Conservation (phyloP, 2,888 invertebrate species). For the Bedellia somnulentella region DNA sequence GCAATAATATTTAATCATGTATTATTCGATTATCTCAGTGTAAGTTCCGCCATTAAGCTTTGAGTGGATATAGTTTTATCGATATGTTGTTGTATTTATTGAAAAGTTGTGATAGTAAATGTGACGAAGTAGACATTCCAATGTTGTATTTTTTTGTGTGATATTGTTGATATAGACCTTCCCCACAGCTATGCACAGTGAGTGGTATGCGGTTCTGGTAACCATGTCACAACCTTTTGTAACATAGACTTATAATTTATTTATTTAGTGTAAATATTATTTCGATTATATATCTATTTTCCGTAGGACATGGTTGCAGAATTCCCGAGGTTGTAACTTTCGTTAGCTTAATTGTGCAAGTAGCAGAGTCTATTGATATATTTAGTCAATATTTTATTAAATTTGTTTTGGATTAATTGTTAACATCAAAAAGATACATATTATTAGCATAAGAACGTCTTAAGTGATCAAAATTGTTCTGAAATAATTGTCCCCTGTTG, state of each 20-base stretch:
- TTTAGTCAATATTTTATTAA: too few relatives aligned
- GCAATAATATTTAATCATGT: not conserved
- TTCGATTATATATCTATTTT: conserved; percentile 14
- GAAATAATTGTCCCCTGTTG: too few relatives aligned
- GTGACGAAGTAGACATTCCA: conserved; percentile 3
- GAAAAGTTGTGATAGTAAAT: too few relatives aligned
- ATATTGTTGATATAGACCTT: conserved; percentile 28
- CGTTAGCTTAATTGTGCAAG: conserved; percentile 12
- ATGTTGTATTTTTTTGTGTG: too few relatives aligned
- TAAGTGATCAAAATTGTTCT: too few relatives aligned
- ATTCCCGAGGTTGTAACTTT: conserved; percentile 51
- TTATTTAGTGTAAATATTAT: conserved; percentile 35
- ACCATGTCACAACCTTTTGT: conserved; percentile 38
- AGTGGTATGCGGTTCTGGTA: conserved; percentile 52
- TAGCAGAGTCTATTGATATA: too few relatives aligned
- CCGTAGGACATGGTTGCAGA: conserved; percentile 43
- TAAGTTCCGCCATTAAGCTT: not conserved
- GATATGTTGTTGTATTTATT: too few relatives aligned
- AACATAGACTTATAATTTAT: conserved; percentile 12
- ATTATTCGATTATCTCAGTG: not conserved
- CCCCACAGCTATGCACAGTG: conserved; percentile 41
- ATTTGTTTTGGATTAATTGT: too few relatives aligned
- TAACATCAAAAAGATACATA: too few relatives aligned
- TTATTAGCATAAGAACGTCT: too few relatives aligned
- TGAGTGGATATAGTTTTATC: too few relatives aligned